Evolutionary conservation across 2,888 invertebrate species (phyloP), one percentile per base, ranked within the genome.

Genomic region (Gastracanthus pulcherrimus): DNA sequence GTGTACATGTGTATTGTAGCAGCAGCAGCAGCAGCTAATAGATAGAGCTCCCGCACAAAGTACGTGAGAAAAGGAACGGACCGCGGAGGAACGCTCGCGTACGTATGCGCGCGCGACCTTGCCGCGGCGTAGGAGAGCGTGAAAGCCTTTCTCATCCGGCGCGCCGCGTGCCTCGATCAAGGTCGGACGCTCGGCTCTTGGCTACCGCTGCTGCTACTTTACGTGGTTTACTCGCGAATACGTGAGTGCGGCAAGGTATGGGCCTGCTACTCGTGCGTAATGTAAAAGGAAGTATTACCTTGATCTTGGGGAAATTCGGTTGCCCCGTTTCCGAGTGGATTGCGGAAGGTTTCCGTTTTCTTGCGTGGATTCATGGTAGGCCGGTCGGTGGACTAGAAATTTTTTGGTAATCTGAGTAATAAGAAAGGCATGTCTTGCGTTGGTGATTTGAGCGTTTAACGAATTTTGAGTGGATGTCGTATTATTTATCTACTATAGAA

Each of bases 121-220:
- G 70, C 55, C 0, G 13, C 38, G 34, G 58, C 69, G 74, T 72
- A 76, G 69, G 66, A 60, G 71, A 67, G 78, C 66, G 75, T 71
- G 74, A 82, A 82, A 82, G 82, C 69, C 76, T 82, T 82, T 80
- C 80, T 74, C 66, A 41, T 76, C 71, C 64, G 71, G 51, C 34
- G 34, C n/a, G n/a, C n/a, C n/a, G 29, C 13, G 26, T 41, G 11
- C 31, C 9, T 13, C 29, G 48, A 70, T 78, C 70, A 78, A 82
- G 78, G 78, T 82, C 64, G 36, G 9, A 23, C 16, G 0, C 6
- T 19, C 19, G 48, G 2, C 36, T 16, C 13, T 38, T n/a, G n/a
- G 23, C 48, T 11, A 38, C 58, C 1, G 9, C 29, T 31, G 9
- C 29, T 55, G 4, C 0, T 48, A 11, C 9, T 3, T 11, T 45